phyloP scores from a whole-genome alignment of 2,888 invertebrate species.

The Drosophila maculinotata region DNA sequence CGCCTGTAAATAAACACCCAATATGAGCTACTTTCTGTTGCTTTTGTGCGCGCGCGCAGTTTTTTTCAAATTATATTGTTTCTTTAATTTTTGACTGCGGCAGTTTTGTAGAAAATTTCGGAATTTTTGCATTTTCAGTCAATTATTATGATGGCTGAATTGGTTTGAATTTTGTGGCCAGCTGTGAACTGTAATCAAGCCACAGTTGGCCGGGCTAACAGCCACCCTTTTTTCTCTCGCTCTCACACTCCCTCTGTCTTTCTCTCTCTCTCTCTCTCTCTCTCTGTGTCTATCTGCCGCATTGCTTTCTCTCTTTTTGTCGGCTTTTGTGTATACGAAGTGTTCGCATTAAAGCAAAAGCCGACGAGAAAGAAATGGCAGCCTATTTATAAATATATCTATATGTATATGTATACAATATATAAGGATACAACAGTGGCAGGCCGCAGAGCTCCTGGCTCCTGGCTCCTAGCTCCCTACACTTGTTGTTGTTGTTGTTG shows the following conservation, averaged over 20 bases:
- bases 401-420: not conserved
- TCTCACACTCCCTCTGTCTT: not conserved
- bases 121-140: slow-evolving; percentile 36
- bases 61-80: slow-evolving; percentile 1
- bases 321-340: slow-evolving; percentile 64
- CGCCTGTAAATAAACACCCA: slow-evolving; percentile 76
- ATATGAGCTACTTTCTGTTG: slow-evolving; percentile 29
- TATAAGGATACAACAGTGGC: not conserved
- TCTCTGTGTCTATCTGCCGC: not conserved
- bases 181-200: slow-evolving; percentile 49
- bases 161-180: slow-evolving; percentile 56
- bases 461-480: slow-evolving; percentile 8
- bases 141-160: slow-evolving; percentile 52
- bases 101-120: slow-evolving; percentile 35
- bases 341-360: slow-evolving; percentile 69
- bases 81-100: slow-evolving; percentile 2
- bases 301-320: slow-evolving; percentile 18
- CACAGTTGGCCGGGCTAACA: slow-evolving; percentile 46
- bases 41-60: slow-evolving; percentile 46
- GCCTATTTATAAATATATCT: slow-evolving; percentile 73
- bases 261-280: slow-evolving; percentile 3
- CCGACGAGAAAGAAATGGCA: slow-evolving; percentile 61
- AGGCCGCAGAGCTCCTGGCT: not conserved
- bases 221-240: slow-evolving; percentile 1
- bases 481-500: slow-evolving; percentile 31